Conservation (phyloP, 2,113 vertebrate genomes). For the Atrichornis clamosus region DNA sequence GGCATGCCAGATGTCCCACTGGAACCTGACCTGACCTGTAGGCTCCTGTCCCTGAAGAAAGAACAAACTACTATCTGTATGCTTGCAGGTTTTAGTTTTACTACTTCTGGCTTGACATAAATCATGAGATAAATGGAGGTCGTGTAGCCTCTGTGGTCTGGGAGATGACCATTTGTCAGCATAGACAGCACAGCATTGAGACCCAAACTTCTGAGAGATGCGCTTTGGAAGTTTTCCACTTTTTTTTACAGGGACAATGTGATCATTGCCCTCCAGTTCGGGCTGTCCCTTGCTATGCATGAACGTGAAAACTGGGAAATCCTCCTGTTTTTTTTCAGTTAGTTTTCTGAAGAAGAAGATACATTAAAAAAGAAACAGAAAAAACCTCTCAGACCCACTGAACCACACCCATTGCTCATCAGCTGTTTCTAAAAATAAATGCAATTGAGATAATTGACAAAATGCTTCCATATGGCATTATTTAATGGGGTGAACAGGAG, state of each 20-base stretch:
- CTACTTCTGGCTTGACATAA: not conserved
- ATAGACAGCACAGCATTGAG: not conserved
- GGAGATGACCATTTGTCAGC: not conserved
- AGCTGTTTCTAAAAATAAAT: not conserved
- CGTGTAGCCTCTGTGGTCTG: not conserved
- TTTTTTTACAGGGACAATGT: not conserved
- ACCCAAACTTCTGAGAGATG: not conserved
- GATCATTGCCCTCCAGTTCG: accelerated
- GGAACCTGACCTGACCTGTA: not conserved
- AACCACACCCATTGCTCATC: not conserved
- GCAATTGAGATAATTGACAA: not conserved
- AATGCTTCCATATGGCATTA: not conserved
- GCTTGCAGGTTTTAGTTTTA: not conserved
- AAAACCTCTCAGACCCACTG: not conserved
- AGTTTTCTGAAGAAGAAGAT: not conserved
- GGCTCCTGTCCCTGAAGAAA: not conserved
- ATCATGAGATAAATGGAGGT: not conserved
- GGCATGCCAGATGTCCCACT: not conserved
- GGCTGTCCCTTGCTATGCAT: not conserved
- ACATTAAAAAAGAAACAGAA: not conserved
- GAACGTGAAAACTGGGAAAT: not conserved
- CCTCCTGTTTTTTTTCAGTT: not conserved
- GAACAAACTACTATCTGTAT: not conserved
- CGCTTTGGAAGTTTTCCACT: not conserved
- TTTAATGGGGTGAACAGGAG: not conserved